Base-by-base conservation (phyloP, 2,113 vertebrate genomes). In the Coregonus clupeaformis region DNA sequence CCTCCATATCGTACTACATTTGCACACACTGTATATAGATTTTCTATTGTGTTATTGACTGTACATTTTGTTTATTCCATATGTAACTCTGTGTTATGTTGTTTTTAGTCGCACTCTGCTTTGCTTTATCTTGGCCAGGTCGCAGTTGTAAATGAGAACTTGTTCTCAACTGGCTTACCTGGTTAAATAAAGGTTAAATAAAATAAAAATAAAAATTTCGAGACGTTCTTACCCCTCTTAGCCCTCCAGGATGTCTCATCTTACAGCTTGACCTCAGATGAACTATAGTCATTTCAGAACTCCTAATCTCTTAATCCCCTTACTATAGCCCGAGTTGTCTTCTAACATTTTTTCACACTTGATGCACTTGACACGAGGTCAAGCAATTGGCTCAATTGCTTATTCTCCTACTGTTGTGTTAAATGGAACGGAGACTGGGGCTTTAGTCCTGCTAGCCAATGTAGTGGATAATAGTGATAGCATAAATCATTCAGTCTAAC, bases 401-500 rank as follows among this genome's bases (percentile, higher is more conserved):
- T 59, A 69, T 71, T 42, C 9, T 42, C 2, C 36, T 9, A 16
- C 20, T 18, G 71, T 13, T 22, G 25, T 4, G 14, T 60, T 36
- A 36, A 67, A 16, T 32, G 1, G 55, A 77, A n/a, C n/a, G 64
- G 4, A 4, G 14, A 18, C 49, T 18, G 16, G 49, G 22, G 12
- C 65, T 73, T 57, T 69, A 24, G 47, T 66, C 74, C 5, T 66
- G 68, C 71, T 59, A 32, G 57, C 55, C 57, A 25, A 68, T 24
- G 68, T 45, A 52, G 49, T 52, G n/a, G n/a, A 52, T 52, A 52
- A 18, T 5, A 52, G 27, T 68, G 7, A 18, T n/a, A 65, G 14
- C 76, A 69, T 73, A 70, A 73, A 71, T 84, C 71, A 74, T 85
- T 36, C 68, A 16, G 12, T 52, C 65, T 72, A 68, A 72, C 70